These are phyloP conservation scores for Corbicula japonica DNA, from an alignment of 2,888 invertebrate species.

Conservation along the genomic window DNA sequence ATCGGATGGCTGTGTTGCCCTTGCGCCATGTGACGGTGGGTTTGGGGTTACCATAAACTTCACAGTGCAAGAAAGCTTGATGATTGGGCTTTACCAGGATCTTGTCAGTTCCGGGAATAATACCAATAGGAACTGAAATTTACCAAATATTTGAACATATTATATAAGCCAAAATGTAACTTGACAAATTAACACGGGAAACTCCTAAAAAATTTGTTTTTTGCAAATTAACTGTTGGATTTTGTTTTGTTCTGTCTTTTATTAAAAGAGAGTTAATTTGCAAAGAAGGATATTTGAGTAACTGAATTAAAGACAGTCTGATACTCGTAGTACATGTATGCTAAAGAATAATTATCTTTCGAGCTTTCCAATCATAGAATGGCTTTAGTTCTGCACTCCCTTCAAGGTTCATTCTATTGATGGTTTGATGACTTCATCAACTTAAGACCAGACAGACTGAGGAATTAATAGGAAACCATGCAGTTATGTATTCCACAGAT, in stretches of 20 bases:
- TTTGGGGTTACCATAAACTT: slow-evolving; percentile 79
- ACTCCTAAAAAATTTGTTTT: not conserved
- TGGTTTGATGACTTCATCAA: too few species aligned
- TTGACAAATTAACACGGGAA: too few species aligned
- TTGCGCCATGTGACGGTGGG: slow-evolving; percentile 80
- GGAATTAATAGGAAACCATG: too few species aligned
- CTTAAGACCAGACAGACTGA: too few species aligned
- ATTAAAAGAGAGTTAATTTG: not conserved
- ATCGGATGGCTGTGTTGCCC: slow-evolving; percentile 62
- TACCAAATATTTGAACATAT: not conserved
- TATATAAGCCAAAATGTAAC: not conserved
- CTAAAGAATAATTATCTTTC: too few species aligned
- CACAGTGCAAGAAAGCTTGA: slow-evolving; percentile 82
- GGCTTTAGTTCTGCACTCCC: too few species aligned
- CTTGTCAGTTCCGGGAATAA: slow-evolving; percentile 78
- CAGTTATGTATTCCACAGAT: too few species aligned
- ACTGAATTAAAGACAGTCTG: not conserved
- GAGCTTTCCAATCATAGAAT: too few species aligned
- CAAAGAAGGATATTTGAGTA: too few species aligned
- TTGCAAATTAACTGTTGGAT: not conserved
- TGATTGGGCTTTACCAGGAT: slow-evolving; percentile 78
- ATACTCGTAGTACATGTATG: too few species aligned
- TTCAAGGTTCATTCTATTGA: too few species aligned
- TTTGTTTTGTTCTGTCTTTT: too few species aligned
- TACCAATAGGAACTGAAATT: slow-evolving; percentile 78